A percentile compares a stretch with the other conserved stretches of the same genome.
phyloP scores from a whole-genome alignment of 1,140 invertebrate species.

The Eumeta japonica region DNA sequence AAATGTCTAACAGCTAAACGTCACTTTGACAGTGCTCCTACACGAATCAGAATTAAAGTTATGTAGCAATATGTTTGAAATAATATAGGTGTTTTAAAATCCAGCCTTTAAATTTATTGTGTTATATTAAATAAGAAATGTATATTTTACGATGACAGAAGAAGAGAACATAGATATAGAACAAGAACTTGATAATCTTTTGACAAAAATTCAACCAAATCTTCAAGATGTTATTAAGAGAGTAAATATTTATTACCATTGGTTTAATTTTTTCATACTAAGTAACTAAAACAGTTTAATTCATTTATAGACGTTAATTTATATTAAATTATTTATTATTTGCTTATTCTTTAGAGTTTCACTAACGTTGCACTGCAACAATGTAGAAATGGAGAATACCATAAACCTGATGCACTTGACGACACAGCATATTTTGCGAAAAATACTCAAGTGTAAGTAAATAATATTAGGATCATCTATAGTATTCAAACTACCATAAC shows the following conservation, averaged over 20 bases:
- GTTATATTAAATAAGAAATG: constrained; percentile 17
- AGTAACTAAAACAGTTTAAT: not conserved
- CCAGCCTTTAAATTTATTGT: too few species aligned
- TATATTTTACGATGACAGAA: constrained; percentile 29
- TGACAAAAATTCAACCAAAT: constrained; percentile 44
- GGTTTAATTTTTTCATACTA: not conserved
- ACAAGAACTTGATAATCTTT: constrained; percentile 35
- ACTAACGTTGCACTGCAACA: constrained; percentile 47
- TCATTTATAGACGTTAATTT: constrained; percentile 5
- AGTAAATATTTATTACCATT: constrained; percentile 29
- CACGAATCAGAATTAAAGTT: too few species aligned
- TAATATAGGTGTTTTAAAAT: too few species aligned
- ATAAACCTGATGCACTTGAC: constrained; percentile 33
- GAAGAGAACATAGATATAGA: constrained; percentile 41
- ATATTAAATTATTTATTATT: constrained; percentile 5
- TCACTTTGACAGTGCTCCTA: too few species aligned
- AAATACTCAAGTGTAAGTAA: constrained; percentile 44
- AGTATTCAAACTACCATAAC: not conserved
- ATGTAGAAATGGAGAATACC: constrained; percentile 46
- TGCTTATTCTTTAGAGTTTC: constrained; percentile 36
- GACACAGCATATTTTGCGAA: constrained; percentile 51
- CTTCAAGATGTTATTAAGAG: constrained; percentile 53
- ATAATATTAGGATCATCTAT: not conserved
- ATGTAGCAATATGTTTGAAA: too few species aligned
- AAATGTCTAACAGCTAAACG: too few species aligned